phyloP scores from a whole-genome alignment of 2,888 invertebrate species.

The Enchytraeus crypticus region DNA sequence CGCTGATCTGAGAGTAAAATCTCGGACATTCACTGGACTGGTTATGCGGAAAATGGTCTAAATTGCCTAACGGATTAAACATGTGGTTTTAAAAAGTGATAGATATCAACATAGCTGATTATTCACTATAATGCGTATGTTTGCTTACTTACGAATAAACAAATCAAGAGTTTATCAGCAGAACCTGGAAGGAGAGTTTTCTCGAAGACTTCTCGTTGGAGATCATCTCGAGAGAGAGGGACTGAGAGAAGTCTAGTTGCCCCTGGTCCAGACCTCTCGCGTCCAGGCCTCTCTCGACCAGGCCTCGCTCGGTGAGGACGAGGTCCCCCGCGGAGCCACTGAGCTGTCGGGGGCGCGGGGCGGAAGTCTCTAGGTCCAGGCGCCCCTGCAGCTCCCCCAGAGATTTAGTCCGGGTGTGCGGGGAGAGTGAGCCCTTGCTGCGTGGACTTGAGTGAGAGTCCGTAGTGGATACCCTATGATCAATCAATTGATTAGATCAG shows the following conservation, averaged over 20 bases:
- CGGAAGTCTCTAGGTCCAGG: background rate
- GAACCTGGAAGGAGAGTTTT: slow-evolving; percentile 9
- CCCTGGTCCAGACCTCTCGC: background rate
- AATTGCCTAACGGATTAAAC: too few species aligned
- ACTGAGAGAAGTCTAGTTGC: background rate
- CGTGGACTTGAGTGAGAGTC: background rate
- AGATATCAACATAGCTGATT: too few species aligned
- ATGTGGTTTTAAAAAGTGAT: too few species aligned
- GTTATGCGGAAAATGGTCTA: too few species aligned
- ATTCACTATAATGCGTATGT: too few species aligned
- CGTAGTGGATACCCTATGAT: too few species aligned
- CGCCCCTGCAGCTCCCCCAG: slow-evolving; percentile 4
- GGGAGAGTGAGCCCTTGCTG: background rate
- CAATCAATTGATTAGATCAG: too few species aligned
- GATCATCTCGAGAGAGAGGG: background rate
- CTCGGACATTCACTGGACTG: too few species aligned
- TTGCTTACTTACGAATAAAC: too few species aligned
- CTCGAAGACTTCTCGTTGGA: background rate
- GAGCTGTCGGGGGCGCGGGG: background rate
- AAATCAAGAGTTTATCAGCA: too few species aligned
- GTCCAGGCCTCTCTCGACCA: background rate
- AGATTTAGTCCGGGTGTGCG: background rate
- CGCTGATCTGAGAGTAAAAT: too few species aligned
- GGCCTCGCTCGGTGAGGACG: background rate
- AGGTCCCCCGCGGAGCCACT: slow-evolving; percentile 8